Conservation (phyloP, 1,140 invertebrate genomes). For the Hydropsyche tenuis region DNA sequence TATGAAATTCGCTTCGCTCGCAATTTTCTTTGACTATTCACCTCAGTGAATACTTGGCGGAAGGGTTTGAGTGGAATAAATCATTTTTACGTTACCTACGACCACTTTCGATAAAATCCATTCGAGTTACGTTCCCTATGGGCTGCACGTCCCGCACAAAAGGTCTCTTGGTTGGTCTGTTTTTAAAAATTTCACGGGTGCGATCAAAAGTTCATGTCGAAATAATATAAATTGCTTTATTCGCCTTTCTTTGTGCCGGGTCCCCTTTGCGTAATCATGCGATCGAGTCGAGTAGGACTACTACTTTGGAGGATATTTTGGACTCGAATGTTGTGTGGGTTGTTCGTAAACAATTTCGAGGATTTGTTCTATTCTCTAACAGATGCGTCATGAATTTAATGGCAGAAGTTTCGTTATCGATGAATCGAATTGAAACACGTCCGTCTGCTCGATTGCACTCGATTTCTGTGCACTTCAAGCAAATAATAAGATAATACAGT, state of each 20-base stretch:
- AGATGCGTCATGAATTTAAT: no score
- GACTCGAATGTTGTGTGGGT: no score
- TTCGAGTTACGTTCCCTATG: neutral
- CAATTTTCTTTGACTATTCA: conserved; percentile 38
- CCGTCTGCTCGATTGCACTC: no score
- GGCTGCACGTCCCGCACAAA: neutral
- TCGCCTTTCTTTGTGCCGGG: neutral
- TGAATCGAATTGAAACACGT: no score
- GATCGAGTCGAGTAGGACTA: no score
- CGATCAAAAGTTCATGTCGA: conserved; percentile 17
- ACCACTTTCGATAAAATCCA: conserved; percentile 7
- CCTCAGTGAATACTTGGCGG: neutral
- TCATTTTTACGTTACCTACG: conserved; percentile 17
- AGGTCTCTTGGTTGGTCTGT: neutral
- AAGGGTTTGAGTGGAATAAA: conserved; percentile 25
- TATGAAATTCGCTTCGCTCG: conserved; percentile 13
- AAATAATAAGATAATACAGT: no score
- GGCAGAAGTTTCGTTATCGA: no score
- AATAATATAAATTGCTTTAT: neutral
- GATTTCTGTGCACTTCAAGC: no score
- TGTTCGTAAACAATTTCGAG: no score
- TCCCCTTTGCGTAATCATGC: neutral
- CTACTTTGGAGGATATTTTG: no score
- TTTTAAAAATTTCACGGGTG: conserved; percentile 17
- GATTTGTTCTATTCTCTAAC: no score